Evolutionary conservation across 1,140 invertebrate genomes (phyloP), one percentile per base, ranked within the genome.

Genomic region (Geopemphigus sp.): DNA sequence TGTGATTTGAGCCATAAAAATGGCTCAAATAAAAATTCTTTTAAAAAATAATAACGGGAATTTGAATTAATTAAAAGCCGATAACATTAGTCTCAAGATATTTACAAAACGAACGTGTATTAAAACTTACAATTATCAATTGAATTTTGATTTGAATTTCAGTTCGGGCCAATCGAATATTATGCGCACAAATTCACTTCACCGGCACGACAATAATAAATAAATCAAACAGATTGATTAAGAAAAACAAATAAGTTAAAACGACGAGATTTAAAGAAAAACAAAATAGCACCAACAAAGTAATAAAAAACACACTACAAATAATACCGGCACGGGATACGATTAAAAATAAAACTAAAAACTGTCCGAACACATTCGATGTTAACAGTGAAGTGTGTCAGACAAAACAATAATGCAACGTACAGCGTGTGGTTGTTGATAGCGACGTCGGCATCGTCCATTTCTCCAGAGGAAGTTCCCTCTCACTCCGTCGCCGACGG

Each of bases 351-450:
- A 76, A 61, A 57, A 70, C 53, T 53, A 72, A 50, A 12, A 61
- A 12, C n/a, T 26, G 32, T 59, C 73, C 57, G 73, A 61, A 15
- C 73, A 22, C 57, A 61, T 26, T 61, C 73, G 73, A 59, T 61
- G 73, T 61, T 61, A 78, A 61, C 73, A 57, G 73, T 61, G 39
- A 61, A 78, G 73, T 78, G 73, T 78, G 57, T 78, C 57, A 12
- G 39, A 29, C 22, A 59, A 78, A 78, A 78, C 57, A 78, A 78
- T 78, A 61, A 78, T n/a, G 45, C 56, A 50, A 10, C 14, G 57
- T 12, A 39, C 17, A 47, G 56, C 29, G 73, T 45, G 15, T 45
- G 54, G 64, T 26, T 24, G 32, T 54, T 32, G 72, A 22, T 57
- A 57, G 56, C n/a, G 32, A n/a, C 24, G 0, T 10, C 54, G 24